Evolutionary conservation across 2,113 vertebrate species (phyloP).

Genomic region (Potamarius usumacintae): DNA sequence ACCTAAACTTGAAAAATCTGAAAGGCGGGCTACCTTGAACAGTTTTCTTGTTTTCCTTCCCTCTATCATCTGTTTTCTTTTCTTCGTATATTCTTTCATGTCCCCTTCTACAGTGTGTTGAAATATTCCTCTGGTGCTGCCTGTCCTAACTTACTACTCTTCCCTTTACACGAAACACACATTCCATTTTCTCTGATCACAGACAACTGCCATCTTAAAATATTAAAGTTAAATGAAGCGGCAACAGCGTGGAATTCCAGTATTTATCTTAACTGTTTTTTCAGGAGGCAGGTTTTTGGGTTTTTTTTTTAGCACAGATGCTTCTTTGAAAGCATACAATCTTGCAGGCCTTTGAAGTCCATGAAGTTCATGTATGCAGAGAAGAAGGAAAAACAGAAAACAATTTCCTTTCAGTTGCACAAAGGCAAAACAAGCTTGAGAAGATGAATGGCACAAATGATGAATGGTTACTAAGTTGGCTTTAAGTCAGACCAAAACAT

Average conservation of each 20-base stretch:
- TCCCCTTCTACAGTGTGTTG: not conserved
- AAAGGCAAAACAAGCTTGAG: conserved; percentile 53
- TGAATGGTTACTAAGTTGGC: conserved; percentile 42
- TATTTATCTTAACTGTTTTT: conserved; percentile 59
- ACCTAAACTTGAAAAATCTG: too few relatives aligned
- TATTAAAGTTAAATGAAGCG: conserved; percentile 54
- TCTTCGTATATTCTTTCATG: not conserved
- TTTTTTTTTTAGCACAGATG: conserved; percentile 30
- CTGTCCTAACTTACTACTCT: not conserved
- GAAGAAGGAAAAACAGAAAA: conserved; percentile 43
- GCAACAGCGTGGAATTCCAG: conserved; percentile 57
- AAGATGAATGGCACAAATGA: conserved; percentile 51
- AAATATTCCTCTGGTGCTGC: not conserved
- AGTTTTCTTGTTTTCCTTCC: conserved; percentile 4
- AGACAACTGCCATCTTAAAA: conserved; percentile 52
- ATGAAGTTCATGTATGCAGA: conserved; percentile 26
- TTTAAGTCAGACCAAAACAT: not conserved
- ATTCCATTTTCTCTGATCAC: conserved; percentile 53
- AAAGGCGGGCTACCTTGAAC: not conserved
- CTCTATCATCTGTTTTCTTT: not conserved
- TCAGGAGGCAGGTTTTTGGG: conserved; percentile 33
- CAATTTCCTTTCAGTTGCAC: conserved; percentile 32
- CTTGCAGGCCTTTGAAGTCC: conserved; percentile 41
- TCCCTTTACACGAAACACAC: conserved; percentile 36
- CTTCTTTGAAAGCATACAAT: conserved; percentile 34